A percentile compares a stretch with the other conserved stretches of the same genome.
These are phyloP conservation scores for Entomobrya multifasciata DNA, from an alignment of 2,888 invertebrate species.

Conservation along the genomic window DNA sequence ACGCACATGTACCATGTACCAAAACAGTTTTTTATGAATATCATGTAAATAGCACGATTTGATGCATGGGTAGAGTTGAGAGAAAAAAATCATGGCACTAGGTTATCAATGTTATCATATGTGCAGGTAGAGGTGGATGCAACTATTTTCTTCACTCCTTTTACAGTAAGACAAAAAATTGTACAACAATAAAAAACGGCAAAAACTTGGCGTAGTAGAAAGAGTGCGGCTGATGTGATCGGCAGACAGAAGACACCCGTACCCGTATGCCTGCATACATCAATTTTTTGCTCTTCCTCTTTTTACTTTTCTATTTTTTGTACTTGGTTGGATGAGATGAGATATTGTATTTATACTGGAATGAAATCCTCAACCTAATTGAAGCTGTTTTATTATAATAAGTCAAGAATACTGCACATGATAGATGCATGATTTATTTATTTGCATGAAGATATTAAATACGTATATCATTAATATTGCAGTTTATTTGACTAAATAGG, in stretches of 20 bases:
- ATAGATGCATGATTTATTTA: no score
- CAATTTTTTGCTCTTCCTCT: neutral
- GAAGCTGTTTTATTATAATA: no score
- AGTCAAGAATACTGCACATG: no score
- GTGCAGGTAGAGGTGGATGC: constrained; percentile 67
- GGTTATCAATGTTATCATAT: constrained; percentile 70
- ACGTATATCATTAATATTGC: no score
- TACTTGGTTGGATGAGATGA: no score
- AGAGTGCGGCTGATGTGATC: constrained; percentile 38
- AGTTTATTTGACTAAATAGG: no score
- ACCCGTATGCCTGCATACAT: constrained; percentile 33
- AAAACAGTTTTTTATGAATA: constrained; percentile 23
- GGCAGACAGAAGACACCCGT: constrained; percentile 13
- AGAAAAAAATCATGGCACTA: constrained; percentile 70
- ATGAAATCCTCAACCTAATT: no score
- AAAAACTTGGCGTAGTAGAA: constrained; percentile 61
- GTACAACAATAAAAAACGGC: constrained; percentile 15
- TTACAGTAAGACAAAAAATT: constrained; percentile 70
- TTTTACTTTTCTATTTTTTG: neutral
- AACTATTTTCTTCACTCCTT: constrained; percentile 66
- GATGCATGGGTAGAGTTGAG: neutral
- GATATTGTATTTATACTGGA: no score
- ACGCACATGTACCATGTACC: constrained; percentile 1
- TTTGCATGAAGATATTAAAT: no score
- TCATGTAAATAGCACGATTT: neutral